A percentile compares a stretch with the other conserved stretches of the same genome.
These are phyloP conservation scores for Heteronetta atricapilla DNA, from an alignment of 2,113 vertebrate genomes.

Conservation along the genomic window DNA sequence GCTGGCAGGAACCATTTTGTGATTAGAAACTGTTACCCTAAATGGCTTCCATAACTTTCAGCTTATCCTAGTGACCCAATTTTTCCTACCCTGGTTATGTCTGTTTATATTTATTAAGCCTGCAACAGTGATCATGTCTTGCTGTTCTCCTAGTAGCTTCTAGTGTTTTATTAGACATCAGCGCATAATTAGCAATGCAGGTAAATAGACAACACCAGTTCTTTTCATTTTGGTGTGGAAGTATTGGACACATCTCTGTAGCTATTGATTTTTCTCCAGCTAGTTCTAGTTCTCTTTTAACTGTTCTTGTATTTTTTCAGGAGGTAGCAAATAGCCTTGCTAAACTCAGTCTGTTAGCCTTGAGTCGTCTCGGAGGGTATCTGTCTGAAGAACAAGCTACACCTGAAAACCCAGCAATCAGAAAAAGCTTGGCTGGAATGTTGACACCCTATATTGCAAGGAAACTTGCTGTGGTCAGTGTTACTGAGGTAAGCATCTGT, in stretches of 20 bases:
- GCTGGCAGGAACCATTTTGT: not conserved
- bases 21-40: not conserved
- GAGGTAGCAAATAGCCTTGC: slow-evolving; percentile 95
- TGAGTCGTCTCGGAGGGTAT: slow-evolving; percentile 93
- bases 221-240: not conserved
- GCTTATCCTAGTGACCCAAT: not conserved
- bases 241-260: not conserved
- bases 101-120: not conserved
- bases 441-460: slow-evolving; percentile 92
- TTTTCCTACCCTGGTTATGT: not conserved
- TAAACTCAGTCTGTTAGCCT: slow-evolving; percentile 89
- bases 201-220: not conserved
- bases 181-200: not conserved
- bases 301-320: slow-evolving; percentile 53
- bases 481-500: slow-evolving; percentile 82
- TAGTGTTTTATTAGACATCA: not conserved
- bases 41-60: not conserved
- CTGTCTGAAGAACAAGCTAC: slow-evolving; percentile 79
- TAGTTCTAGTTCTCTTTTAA: not conserved
- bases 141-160: not conserved
- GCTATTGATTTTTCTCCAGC: not conserved
- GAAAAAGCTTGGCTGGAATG: slow-evolving; percentile 94
- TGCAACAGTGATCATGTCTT: not conserved
- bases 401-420: slow-evolving; percentile 92
- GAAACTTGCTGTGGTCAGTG: slow-evolving; percentile 83